Conservation (phyloP, 2,888 invertebrate species). For the Acrobasis suavella region DNA sequence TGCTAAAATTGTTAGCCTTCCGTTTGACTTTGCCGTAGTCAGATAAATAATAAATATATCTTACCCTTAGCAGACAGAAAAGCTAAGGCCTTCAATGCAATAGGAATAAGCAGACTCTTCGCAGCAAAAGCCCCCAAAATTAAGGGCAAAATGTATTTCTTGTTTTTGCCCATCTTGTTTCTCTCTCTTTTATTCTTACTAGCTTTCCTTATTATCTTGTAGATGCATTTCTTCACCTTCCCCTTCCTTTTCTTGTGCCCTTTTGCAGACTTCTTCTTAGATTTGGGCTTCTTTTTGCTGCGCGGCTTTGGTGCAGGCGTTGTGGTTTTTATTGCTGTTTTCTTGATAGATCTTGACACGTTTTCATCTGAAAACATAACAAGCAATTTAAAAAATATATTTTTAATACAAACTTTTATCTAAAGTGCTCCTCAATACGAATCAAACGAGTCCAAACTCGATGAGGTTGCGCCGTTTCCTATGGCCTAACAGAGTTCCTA, state of each 20-base stretch:
- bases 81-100: slow-evolving; percentile 86
- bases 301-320: slow-evolving; percentile 29
- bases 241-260: slow-evolving; percentile 46
- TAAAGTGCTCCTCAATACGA: no score
- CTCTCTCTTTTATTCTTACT: slow-evolving; percentile 43
- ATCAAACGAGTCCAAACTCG: no score
- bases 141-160: slow-evolving; percentile 83
- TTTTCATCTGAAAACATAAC: slow-evolving; percentile 28
- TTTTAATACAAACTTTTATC: no score
- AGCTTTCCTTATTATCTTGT: slow-evolving; percentile 57
- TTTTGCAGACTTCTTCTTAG: slow-evolving; percentile 36
- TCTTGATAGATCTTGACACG: slow-evolving; percentile 25
- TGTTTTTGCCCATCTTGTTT: slow-evolving; percentile 57
- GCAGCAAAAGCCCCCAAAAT: slow-evolving; percentile 84
- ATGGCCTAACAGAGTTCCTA: no score
- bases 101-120: slow-evolving; percentile 85
- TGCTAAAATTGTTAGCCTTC: no score
- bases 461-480: no score
- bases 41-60: slow-evolving; percentile 17
- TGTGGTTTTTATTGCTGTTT: slow-evolving; percentile 30
- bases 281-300: slow-evolving; percentile 33
- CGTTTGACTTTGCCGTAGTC: no score
- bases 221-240: slow-evolving; percentile 62
- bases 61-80: slow-evolving; percentile 84
- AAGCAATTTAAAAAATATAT: no score